phyloP scores from a whole-genome alignment of 2,797 vertebrate species.

The Prionace glauca region DNA sequence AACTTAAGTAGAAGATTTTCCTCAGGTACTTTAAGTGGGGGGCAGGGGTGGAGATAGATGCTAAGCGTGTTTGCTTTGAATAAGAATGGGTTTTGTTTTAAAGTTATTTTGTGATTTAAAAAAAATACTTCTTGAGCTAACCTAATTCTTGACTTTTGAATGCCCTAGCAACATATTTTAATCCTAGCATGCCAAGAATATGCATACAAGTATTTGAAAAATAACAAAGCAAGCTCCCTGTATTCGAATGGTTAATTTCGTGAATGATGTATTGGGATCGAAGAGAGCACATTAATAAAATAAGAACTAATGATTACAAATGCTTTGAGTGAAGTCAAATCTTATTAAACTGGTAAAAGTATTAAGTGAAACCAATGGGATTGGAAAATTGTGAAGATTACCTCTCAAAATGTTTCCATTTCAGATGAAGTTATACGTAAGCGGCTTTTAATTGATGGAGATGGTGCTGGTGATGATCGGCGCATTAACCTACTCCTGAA shows the following conservation, averaged over 20 bases:
- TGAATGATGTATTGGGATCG: neutral
- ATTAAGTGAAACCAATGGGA: slow-evolving; percentile 6
- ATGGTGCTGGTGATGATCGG: slow-evolving; percentile 91
- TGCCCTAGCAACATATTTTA: neutral
- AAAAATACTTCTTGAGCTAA: neutral
- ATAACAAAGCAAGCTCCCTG: neutral
- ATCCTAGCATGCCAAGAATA: neutral
- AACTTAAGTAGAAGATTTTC: neutral
- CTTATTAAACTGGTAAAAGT: neutral
- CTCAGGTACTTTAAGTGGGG: neutral
- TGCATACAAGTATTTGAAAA: neutral
- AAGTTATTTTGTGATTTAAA: neutral
- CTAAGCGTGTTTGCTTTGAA: neutral
- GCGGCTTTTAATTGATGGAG: slow-evolving; percentile 91
- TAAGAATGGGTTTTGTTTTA: neutral
- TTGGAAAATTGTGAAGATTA: neutral
- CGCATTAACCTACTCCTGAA: slow-evolving; percentile 90
- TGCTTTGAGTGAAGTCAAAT: neutral
- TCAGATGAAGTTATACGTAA: slow-evolving; percentile 91
- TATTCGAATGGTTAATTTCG: neutral
- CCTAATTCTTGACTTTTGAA: neutral
- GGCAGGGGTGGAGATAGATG: neutral
- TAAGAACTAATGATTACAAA: neutral
- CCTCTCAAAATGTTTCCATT: slow-evolving; percentile 33
- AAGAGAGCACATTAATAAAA: neutral